Evolutionary conservation across 2,888 invertebrate species (phyloP).

Genomic region (Oithona nana): DNA sequence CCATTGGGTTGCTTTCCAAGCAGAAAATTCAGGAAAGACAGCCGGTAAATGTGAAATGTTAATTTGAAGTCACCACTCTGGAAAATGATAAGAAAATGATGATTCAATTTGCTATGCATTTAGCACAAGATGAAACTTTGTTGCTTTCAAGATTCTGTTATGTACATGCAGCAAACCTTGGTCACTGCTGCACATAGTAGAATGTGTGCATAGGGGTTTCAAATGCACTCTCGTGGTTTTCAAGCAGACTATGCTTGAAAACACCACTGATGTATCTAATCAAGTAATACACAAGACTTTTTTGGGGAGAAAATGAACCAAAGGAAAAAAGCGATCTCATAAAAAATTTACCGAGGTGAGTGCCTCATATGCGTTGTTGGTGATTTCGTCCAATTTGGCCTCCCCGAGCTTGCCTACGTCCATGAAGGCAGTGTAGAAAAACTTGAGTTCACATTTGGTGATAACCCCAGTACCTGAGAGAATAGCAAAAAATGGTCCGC

Average conservation of each 20-base stretch:
- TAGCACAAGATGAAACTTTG: too few relatives aligned
- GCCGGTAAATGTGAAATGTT: conserved; percentile 45
- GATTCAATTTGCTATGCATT: neutral
- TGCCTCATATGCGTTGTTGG: conserved; percentile 43
- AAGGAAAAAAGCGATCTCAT: too few relatives aligned
- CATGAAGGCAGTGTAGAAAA: conserved; percentile 50
- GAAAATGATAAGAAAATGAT: conserved; percentile 24
- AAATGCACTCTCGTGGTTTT: too few relatives aligned
- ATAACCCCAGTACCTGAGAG: conserved; percentile 42
- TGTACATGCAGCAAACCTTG: too few relatives aligned
- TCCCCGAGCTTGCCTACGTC: conserved; percentile 35
- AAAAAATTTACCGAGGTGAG: conserved; percentile 46
- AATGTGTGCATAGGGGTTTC: too few relatives aligned
- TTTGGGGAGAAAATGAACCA: too few relatives aligned
- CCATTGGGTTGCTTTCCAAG: conserved; percentile 53
- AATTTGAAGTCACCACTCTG: conserved; percentile 49
- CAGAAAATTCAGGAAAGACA: conserved; percentile 53
- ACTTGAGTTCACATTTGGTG: conserved; percentile 42
- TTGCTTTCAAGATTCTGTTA: too few relatives aligned
- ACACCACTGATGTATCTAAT: too few relatives aligned
- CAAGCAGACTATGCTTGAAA: too few relatives aligned
- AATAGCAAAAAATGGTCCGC: conserved; percentile 16
- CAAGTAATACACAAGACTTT: too few relatives aligned
- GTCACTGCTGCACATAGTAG: too few relatives aligned
- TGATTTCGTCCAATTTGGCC: conserved; percentile 36